phyloP scores from a whole-genome alignment of 2,113 vertebrate genomes.

The Chaetops frenatus region DNA sequence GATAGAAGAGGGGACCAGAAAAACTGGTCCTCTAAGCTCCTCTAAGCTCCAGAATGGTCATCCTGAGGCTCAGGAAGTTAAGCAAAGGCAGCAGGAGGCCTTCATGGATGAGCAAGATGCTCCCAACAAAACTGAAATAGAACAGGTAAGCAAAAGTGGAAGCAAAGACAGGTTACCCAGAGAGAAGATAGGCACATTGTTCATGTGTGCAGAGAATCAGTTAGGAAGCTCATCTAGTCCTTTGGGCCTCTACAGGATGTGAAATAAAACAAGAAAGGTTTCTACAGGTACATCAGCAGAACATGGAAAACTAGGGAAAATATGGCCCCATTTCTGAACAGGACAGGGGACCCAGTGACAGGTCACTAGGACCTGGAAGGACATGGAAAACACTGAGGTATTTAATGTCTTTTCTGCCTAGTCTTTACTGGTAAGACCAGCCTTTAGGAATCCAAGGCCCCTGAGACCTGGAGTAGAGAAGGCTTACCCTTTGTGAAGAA shows the following conservation, averaged over 20 bases:
- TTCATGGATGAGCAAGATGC: neutral
- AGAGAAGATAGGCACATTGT: neutral
- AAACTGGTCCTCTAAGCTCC: neutral
- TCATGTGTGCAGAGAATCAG: neutral
- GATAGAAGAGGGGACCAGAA: neutral
- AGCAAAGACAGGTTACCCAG: neutral
- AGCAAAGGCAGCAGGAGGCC: neutral
- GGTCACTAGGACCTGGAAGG: neutral
- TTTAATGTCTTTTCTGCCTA: neutral
- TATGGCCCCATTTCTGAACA: neutral
- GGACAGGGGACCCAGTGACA: neutral
- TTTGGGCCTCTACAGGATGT: neutral
- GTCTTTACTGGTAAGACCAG: neutral
- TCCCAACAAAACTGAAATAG: neutral
- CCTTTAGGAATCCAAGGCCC: neutral
- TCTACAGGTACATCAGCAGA: neutral
- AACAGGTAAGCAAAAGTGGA: neutral
- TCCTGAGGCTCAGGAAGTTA: neutral
- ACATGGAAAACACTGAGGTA: neutral
- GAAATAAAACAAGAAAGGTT: neutral
- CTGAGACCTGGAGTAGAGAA: neutral
- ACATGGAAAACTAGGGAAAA: neutral
- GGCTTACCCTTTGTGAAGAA: neutral
- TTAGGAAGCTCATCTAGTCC: neutral
- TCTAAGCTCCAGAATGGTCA: neutral